Evolutionary conservation across 2,888 invertebrate genomes (phyloP), one percentile per base, ranked within the genome.

Genomic region (Spodoptera picta): DNA sequence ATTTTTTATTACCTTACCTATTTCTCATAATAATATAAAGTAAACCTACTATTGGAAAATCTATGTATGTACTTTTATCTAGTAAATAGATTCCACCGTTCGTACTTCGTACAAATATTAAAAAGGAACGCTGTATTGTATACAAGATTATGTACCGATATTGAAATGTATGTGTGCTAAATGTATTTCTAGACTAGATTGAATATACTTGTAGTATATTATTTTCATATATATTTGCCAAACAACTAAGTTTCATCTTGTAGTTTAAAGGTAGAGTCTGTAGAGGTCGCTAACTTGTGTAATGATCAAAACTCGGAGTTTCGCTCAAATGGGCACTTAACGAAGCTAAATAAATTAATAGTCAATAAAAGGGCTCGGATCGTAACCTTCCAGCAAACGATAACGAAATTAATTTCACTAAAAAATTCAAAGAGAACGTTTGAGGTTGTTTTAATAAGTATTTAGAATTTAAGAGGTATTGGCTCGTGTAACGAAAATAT

Each of bases 261-360:
- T 36, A 9, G 9, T 36, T 55, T 46, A 42, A 53, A 55, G 12
- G 45, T 55, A 45, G 27, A 60, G 56, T 43, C 31, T 43, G 62
- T 55, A 52, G 51, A 60, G 51, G 55, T 65, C 45, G 53, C 36
- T 47, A 67, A 59, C 42, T 73, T 75, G 19, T 61, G 24, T 68
- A 76, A 67, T 63, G 50, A 70, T 73, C 49, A 59, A 67, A 71
- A 71, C 64, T 73, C 62, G 55, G 44, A 52, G 44, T 72, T 49
- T 57, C 69, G 61, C 62, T 66, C 47, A 50, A 66, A 77, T 59
- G 63, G 64, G 62, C 58, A 77, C 69, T 60, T 64, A 66, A 69
- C 64, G 62, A 69, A 77, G 77, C 69, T 72, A 60, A 74, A 69
- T 76, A 69, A 69, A 64, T 76, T 68, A 72, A 68, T 71, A 76